Percentiles rank a stretch among this genome's conserved stretches.
These are phyloP conservation scores for Hydra vulgaris DNA, from an alignment of 30 jellyfish, hydroid and myxozoan species.

Conservation along the genomic window DNA sequence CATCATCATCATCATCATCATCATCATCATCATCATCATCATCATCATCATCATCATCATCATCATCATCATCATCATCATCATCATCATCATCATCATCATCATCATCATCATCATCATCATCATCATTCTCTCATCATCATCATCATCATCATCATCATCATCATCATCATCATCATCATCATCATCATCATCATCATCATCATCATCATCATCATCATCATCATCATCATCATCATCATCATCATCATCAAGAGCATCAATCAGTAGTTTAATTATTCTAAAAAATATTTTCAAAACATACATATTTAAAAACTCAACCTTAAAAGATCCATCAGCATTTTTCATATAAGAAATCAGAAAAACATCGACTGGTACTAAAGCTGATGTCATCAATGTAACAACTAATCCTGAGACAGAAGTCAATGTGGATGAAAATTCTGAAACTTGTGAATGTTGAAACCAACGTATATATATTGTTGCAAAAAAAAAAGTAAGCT, in stretches of 20 bases:
- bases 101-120: neutral
- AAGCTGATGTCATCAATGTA: slow-evolving; percentile 60
- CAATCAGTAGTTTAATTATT: too few relatives aligned
- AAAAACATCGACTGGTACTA: slow-evolving; percentile 94
- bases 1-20: neutral
- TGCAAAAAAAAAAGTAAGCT: slow-evolving; percentile 64
- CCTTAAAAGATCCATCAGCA: slow-evolving; percentile 79
- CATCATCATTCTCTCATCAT: too few relatives aligned
- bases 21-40: neutral
- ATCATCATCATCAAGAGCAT: too few relatives aligned
- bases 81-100: neutral
- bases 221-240: too few relatives aligned
- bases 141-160: too few relatives aligned
- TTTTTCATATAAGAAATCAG: slow-evolving; percentile 67
- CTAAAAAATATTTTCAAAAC: too few relatives aligned
- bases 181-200: too few relatives aligned
- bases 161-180: too few relatives aligned
- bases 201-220: too few relatives aligned
- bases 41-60: neutral
- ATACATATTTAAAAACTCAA: too few relatives aligned
- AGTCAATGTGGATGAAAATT: slow-evolving; percentile 52
- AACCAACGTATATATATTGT: slow-evolving; percentile 58
- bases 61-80: neutral
- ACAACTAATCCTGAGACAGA: slow-evolving; percentile 53
- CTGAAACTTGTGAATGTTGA: slow-evolving; percentile 82